Percentiles rank a stretch among this genome's conserved stretches.
phyloP scores from a whole-genome alignment of 2,888 invertebrate species.

The Agrilus cyanescens region DNA sequence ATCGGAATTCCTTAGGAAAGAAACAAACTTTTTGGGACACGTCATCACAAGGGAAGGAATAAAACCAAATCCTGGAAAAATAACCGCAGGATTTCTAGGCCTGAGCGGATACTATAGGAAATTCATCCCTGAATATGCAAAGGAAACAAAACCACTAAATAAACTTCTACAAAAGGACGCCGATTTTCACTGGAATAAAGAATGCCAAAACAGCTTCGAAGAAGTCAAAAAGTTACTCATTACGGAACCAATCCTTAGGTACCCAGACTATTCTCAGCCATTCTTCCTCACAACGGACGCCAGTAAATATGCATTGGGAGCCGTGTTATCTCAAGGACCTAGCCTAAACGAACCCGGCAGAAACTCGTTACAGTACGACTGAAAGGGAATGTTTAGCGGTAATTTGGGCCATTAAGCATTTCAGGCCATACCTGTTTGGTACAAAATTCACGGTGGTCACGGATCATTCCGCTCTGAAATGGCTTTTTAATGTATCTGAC shows the following conservation, averaged over 20 bases:
- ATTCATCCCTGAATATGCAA: too few relatives aligned
- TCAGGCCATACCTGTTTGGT: constrained; percentile 14
- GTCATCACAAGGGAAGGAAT: too few relatives aligned
- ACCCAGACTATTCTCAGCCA: constrained; percentile 17
- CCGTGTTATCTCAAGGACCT: constrained; percentile 15
- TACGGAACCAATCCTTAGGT: constrained; percentile 15
- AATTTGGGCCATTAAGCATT: constrained; percentile 15
- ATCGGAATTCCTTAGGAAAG: too few relatives aligned
- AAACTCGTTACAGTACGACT: constrained; percentile 12
- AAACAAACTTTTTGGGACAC: too few relatives aligned
- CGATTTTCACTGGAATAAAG: too few relatives aligned
- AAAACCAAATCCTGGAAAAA: too few relatives aligned
- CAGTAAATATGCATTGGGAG: constrained; percentile 13
- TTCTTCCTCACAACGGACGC: constrained; percentile 19
- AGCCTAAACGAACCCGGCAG: constrained; percentile 11
- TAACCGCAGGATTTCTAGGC: too few relatives aligned
- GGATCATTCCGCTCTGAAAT: constrained; percentile 13
- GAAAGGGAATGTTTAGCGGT: constrained; percentile 17
- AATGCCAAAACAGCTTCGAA: too few relatives aligned
- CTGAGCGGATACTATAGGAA: too few relatives aligned
- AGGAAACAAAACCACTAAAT: too few relatives aligned
- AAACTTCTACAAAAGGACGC: too few relatives aligned
- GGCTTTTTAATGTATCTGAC: constrained; percentile 1
- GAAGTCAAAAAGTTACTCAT: constrained; percentile 11
- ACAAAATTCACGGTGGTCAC: constrained; percentile 8